These are phyloP conservation scores for Osmerus mordax DNA, from an alignment of 2,113 vertebrate genomes.

Conservation along the genomic window DNA sequence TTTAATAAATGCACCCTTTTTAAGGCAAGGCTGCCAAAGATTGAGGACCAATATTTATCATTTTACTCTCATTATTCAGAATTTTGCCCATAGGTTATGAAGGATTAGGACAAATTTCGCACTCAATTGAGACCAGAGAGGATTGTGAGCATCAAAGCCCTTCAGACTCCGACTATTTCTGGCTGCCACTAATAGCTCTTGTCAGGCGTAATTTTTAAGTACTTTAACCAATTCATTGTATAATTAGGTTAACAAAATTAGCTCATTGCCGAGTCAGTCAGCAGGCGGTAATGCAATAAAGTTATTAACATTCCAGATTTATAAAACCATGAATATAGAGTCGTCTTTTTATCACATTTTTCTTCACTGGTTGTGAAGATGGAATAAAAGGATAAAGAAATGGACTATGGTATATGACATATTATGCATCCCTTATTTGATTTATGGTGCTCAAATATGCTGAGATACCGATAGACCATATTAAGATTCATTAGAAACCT, in stretches of 20 bases:
- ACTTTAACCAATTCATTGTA: slow-evolving; percentile 79
- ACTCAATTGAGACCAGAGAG: slow-evolving; percentile 55
- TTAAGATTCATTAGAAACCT: too few relatives aligned
- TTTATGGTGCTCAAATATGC: not conserved
- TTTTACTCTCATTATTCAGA: slow-evolving; percentile 56
- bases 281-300: slow-evolving; percentile 72
- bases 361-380: slow-evolving; percentile 46
- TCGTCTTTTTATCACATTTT: slow-evolving; percentile 53
- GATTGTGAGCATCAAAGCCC: slow-evolving; percentile 64
- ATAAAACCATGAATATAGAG: slow-evolving; percentile 62
- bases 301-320: slow-evolving; percentile 77
- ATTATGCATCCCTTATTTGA: slow-evolving; percentile 2
- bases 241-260: slow-evolving; percentile 80
- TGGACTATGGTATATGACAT: slow-evolving; percentile 20
- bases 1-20: not conserved
- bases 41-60: slow-evolving; percentile 39
- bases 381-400: slow-evolving; percentile 49
- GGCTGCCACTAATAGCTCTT: slow-evolving; percentile 70
- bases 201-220: slow-evolving; percentile 78
- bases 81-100: slow-evolving; percentile 63
- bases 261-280: slow-evolving; percentile 73
- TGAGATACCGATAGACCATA: too few relatives aligned
- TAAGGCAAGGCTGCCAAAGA: not conserved
- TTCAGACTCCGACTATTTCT: slow-evolving; percentile 67
- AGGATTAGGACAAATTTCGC: slow-evolving; percentile 67